Evolutionary conservation across 2,888 invertebrate genomes (phyloP), one percentile per base, ranked within the genome.

Genomic region (Netelia fuscicornis): DNA sequence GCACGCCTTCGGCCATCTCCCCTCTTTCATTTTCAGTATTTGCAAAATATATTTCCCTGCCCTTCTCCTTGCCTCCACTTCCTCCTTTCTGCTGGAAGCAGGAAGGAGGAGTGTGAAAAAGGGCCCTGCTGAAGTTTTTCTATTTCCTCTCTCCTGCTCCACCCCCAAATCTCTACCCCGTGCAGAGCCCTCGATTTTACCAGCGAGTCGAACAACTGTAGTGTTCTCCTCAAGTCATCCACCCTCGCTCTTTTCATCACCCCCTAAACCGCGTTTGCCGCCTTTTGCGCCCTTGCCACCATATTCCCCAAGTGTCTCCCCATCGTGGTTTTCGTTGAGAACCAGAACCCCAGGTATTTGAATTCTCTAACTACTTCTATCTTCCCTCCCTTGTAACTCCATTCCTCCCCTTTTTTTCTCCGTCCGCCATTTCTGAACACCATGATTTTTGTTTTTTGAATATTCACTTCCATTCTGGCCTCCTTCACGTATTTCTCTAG

Each of bases 291-390:
- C 20, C 54, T 75, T 20, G 30, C 54, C 2, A 11, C 42, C n/a
- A 75, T 8, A 11, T 64, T 64, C 3, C 44, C 37, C 13, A 75
- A 10, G 30, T 30, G 30, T 30, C 30, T 30, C 30, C 30, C 30
- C 30, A 30, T 30, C 30, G 30, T 30, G 30, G 3, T 30, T 30
- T 5, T 54, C 54, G 13, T 44, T 13, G 80, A 37, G 20, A 86
- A 74, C 76, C 77, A 74, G 30, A 17, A 82, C 0, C 77, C 85
- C 6, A 86, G 23, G 13, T 85, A 86, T 11, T 78, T 86, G 11
- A 75, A 85, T 2, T 78, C 76, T 0, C 13, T 65, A 9, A 67
- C 37, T 23, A 76, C 76, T 17, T 76, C 44, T 20, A 76, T 42
- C 25, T 20, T 65, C 10, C 13, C 37, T 20, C 65, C 65, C 17